Evolutionary conservation across 2,113 vertebrate species (phyloP), one percentile per base, ranked within the genome.

Genomic region (Erpornis zantholeuca): DNA sequence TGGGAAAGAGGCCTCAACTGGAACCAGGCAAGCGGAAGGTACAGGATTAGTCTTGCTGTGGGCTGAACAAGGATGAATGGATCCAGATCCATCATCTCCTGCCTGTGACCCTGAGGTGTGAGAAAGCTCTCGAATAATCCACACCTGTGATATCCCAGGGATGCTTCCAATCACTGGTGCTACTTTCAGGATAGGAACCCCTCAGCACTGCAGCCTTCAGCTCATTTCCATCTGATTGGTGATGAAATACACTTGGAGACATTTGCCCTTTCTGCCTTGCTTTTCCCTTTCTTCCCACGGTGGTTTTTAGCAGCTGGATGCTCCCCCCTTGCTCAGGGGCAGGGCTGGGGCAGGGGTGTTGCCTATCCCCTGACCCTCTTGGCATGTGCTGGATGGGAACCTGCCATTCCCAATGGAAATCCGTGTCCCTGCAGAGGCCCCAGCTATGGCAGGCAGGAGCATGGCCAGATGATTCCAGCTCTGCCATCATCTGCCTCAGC

Each of bases 261-360:
- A 12, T 81, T 84, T 78, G 69, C 47, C 76, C 52, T 82, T 75
- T 63, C 11, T 5, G 15, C 69, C 33, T 56, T 0, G 1, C 53
- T 87, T 59, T 75, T 56, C 33, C 33, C 60, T 52, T 54, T n/a
- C 81, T 96, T 94, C 69, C 93, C 86, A 94, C 8, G 31, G 63
- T 83, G 68, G 9, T 49, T 86, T 81, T 80, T 20, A 80, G 82
- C 73, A 79, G 69, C 42, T 4, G 35, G 21, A 29, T 3, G 9
- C 50, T 88, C 45, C 40, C 22, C 4, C 38, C 60, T 47, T 87
- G 36, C 6, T 38, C 63, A 27, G 70, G 90, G 61, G 54, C 82
- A 38, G 40, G 24, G 20, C 82, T 53, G 52, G 54, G 50, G 6
- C 60, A 36, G 64, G 59, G n/a, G 5, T 65, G 65, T 25, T 82